Base-by-base conservation (phyloP, 2,113 vertebrate genomes). In the Chamaetylas fuelleborni region DNA sequence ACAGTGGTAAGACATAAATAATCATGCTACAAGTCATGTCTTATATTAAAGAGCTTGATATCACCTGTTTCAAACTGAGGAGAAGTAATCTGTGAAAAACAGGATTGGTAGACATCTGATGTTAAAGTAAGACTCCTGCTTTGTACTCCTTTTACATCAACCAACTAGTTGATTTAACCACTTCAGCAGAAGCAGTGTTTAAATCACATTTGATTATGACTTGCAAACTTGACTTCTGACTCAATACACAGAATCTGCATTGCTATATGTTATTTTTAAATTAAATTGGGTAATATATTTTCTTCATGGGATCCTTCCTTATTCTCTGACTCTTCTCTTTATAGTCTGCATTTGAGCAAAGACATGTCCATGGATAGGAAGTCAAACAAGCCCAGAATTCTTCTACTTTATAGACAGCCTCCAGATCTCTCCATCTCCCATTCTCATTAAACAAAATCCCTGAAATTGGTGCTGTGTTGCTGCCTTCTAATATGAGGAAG, bases 371-470 rank as follows among this genome's bases (percentile, higher is more conserved):
- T 83, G 85, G 73, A 81, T 65, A 57, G 56, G 83, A 78, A 91
- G 56, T 54, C 66, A 92, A 73, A 92, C 29, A 70, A 92, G 43
- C 26, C 28, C 6, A 25, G 50, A 24, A 79, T 81, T 95, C 64
- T 83, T 92, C 48, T 56, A 4, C n/a, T 57, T 84, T 50, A 88
- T 81, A 95, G 85, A 53, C 95, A 92, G 50, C 57, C 61, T 91
- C 85, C 87, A 90, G 71, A 82, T 74, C 65, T 84, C 81, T 91
- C 61, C 50, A 93, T 51, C 88, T 92, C 58, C 67, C 87, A 43
- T 91, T 96, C 81, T 79, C 66, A 74, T 88, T 84, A 93, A 90
- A 91, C 28, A 95, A 95, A 95, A 91, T 64, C 79, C 47, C 88
- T 81, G 50, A 80, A 94, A 92, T 86, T 62, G 95, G 66, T 91